phyloP scores from a whole-genome alignment of 2,888 invertebrate genomes.

The Marronus borbonicus region DNA sequence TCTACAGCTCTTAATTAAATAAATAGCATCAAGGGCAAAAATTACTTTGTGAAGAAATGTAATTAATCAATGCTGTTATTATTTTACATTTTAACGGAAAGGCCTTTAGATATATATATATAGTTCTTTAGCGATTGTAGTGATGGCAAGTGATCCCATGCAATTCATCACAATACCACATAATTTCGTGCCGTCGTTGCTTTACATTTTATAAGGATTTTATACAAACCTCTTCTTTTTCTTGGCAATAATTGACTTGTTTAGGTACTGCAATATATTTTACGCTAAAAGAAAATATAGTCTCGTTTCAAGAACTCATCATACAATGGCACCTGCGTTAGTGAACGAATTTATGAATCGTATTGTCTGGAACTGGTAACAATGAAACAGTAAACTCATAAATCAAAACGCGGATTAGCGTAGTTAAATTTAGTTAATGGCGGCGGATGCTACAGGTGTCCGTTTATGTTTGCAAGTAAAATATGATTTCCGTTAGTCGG shows the following conservation, averaged over 20 bases:
- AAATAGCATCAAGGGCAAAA: no score
- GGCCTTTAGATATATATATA: no score
- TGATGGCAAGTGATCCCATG: no score
- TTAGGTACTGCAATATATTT: background rate
- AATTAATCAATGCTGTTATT: no score
- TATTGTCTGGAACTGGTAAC: constrained; percentile 43
- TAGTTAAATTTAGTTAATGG: constrained; percentile 39
- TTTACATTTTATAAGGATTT: no score
- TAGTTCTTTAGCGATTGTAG: no score
- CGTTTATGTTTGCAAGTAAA: constrained; percentile 21
- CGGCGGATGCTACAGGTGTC: constrained; percentile 38
- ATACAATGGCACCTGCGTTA: constrained; percentile 40
- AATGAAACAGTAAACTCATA: constrained; percentile 49
- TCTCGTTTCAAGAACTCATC: background rate
- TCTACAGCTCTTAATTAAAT: no score
- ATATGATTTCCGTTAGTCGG: constrained; percentile 26
- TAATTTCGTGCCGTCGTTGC: no score
- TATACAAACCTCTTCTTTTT: background rate
- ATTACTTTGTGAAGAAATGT: no score
- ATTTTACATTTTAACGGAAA: no score
- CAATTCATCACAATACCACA: no score
- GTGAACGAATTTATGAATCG: constrained; percentile 49
- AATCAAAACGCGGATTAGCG: constrained; percentile 47
- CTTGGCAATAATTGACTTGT: background rate
- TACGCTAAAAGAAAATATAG: no score